Conservation (phyloP, 2,888 invertebrate genomes). For the Apamea epomidion region DNA sequence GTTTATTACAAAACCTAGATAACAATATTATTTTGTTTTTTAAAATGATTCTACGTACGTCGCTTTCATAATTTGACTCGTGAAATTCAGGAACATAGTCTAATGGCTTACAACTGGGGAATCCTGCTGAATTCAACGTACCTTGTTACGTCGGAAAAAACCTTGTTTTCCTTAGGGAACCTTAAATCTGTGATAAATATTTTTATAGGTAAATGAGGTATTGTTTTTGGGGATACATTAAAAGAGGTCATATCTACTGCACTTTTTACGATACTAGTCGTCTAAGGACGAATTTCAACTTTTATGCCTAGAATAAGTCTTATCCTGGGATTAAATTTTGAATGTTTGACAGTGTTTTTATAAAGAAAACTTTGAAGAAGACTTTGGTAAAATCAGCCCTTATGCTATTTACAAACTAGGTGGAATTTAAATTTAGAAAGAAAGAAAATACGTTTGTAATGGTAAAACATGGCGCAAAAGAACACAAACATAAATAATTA, state of each 20-base stretch:
- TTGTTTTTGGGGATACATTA: background rate
- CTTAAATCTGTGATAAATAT: background rate
- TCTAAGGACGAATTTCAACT: background rate
- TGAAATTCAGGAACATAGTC: slow-evolving; percentile 3
- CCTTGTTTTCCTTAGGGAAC: background rate
- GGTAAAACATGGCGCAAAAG: background rate
- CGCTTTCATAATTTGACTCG: slow-evolving; percentile 10
- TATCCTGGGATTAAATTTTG: too few species aligned
- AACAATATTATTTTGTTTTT: background rate
- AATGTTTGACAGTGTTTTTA: too few species aligned
- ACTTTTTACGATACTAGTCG: background rate
- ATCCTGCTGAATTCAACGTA: background rate
- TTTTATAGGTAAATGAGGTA: background rate
- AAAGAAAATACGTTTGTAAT: background rate
- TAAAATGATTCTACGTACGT: background rate
- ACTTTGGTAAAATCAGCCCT: too few species aligned
- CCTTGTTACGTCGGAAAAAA: background rate
- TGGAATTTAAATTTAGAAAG: background rate
- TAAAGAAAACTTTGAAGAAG: too few species aligned
- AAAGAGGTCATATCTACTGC: background rate
- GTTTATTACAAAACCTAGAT: background rate
- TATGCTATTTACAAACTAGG: background rate
- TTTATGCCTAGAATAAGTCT: too few species aligned
- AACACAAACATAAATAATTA: background rate
- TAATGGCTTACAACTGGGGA: slow-evolving; percentile 17